Conservation (phyloP, 2,888 invertebrate species). For the Fragum fragum region DNA sequence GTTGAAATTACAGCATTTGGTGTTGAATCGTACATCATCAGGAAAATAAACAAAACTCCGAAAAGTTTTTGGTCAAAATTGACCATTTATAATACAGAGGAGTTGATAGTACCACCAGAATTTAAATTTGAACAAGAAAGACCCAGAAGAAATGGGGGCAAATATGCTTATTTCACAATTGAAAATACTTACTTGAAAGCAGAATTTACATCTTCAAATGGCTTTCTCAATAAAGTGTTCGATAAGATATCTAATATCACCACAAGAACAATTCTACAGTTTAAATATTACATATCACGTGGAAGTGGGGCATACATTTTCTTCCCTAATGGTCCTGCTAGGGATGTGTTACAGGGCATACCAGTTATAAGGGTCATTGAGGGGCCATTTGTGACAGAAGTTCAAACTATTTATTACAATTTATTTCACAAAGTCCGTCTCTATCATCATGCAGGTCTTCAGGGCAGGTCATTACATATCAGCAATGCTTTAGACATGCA, state of each 20-base stretch:
- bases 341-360: slow-evolving; percentile 63
- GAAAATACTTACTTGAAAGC: slow-evolving; percentile 76
- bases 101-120: slow-evolving; percentile 71
- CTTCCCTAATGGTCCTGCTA: slow-evolving; percentile 80
- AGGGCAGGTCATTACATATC: slow-evolving; percentile 74
- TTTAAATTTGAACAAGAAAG: slow-evolving; percentile 66
- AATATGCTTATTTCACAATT: slow-evolving; percentile 62
- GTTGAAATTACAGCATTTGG: slow-evolving; percentile 93
- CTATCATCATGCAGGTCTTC: slow-evolving; percentile 74
- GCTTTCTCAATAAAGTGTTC: slow-evolving; percentile 91
- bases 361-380: slow-evolving; percentile 93
- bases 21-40: slow-evolving; percentile 89
- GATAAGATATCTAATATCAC: slow-evolving; percentile 92
- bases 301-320: slow-evolving; percentile 86
- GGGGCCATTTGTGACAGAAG: slow-evolving; percentile 94
- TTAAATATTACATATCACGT: slow-evolving; percentile 94
- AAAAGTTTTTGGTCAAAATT: slow-evolving; percentile 73
- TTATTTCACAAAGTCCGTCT: slow-evolving; percentile 74
- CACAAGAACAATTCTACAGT: slow-evolving; percentile 88
- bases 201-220: slow-evolving; percentile 73
- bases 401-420: slow-evolving; percentile 90
- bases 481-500: slow-evolving; percentile 78
- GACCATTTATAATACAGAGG: slow-evolving; percentile 71
- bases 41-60: slow-evolving; percentile 56
- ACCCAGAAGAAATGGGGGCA: slow-evolving; percentile 53